Conservation (phyloP, 2,888 invertebrate genomes). For the Neoitamus cyanurus region DNA sequence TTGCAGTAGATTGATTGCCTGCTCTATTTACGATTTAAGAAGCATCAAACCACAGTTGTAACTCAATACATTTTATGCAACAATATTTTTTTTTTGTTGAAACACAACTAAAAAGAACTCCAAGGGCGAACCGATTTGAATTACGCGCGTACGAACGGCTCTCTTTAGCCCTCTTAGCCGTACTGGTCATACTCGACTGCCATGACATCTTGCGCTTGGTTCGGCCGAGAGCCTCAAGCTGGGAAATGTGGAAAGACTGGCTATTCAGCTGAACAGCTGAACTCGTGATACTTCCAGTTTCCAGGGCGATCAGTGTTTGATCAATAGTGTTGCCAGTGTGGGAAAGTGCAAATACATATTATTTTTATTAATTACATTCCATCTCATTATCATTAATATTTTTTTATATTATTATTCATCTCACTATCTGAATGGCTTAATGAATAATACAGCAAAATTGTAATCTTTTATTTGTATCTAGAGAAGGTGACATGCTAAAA, state of each 20-base stretch:
- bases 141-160: background rate
- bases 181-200: constrained; percentile 32
- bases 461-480: no score
- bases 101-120: background rate
- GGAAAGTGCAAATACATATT: background rate
- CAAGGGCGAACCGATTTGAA: constrained; percentile 13
- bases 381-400: no score
- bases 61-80: constrained; percentile 20
- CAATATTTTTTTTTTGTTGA: background rate
- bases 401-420: no score
- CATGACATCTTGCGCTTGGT: constrained; percentile 1
- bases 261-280: constrained; percentile 18
- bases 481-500: no score
- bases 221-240: background rate
- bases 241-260: background rate
- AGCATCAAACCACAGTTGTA: constrained; percentile 5
- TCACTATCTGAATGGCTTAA: no score
- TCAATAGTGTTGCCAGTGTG: background rate
- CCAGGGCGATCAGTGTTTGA: background rate
- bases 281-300: background rate
- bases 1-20: background rate
- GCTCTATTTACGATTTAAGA: background rate
- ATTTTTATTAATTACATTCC: no score
- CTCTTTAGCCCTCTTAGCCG: background rate
- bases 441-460: no score